Base-by-base conservation (phyloP, 2,888 invertebrate genomes). In the Sarcophaga variegata region DNA sequence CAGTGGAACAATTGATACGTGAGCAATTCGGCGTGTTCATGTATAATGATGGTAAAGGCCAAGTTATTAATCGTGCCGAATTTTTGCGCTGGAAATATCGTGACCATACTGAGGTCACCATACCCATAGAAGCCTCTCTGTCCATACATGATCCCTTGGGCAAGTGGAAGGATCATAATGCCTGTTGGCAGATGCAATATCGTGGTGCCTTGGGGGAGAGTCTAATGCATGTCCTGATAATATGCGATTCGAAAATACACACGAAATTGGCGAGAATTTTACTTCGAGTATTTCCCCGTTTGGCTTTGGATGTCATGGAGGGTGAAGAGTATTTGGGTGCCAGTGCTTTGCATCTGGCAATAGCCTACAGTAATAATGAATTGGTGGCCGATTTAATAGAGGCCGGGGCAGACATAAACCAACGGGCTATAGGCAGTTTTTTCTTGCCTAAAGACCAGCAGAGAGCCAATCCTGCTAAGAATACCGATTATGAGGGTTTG, bases 131-230 rank as follows among this genome's bases (percentile, higher is more conserved):
- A 93, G 97, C 97, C 0, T 97, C 97, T 0, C 94, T 97, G 0
- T 96, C 97, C 37, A 95, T 96, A 0, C 97, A 97, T 91, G 98
- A 98, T 92, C 98, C 98, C 0, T 94, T 98, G 37, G 96, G 97
- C 63, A 97, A 97, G 91, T 98, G 98, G 97, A 94, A 95, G 88
- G 97, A 98, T 92, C 98, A 98, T 93, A 97, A 97, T 88, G 98
- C 98, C 0, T 99, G 99, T 92, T 99, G 99, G 99, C 98, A 98
- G 93, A 97, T 99, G 97, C 97, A 98, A 91, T 98, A 97, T 92
- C 95, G 99, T 14, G 99, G 99, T 0, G 97, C 98, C 0, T 94
- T 99, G 0, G 99, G 99, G 0, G 99, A 99, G 94, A 98, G 97
- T 4, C 94, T 99, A 2, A 95, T 99, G 14, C 99, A 99, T 92